Percentiles rank a stretch among this genome's conserved stretches.
Conservation (phyloP, 2,113 vertebrate genomes). For the Oreochromis spilurus region DNA sequence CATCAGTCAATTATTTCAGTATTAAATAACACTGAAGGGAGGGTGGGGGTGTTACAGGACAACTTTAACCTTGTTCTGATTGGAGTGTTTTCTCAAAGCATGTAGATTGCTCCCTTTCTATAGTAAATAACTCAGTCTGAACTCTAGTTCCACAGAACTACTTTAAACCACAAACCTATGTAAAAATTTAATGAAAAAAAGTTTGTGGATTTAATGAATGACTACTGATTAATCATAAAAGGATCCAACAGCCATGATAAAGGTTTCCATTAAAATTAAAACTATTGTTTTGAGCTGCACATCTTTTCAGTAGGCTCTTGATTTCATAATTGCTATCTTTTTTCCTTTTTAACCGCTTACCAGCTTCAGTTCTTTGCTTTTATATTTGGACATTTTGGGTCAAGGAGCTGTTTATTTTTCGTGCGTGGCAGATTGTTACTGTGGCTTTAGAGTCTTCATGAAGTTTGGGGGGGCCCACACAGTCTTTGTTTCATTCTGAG, state of each 20-base stretch:
- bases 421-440: background rate
- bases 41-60: background rate
- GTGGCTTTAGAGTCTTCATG: background rate
- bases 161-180: background rate
- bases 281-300: background rate
- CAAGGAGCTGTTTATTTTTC: background rate
- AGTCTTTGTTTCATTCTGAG: background rate
- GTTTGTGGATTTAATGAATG: background rate
- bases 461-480: background rate
- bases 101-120: background rate
- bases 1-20: background rate
- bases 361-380: background rate
- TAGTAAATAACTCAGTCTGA: slow-evolving; percentile 8
- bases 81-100: background rate
- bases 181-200: background rate
- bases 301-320: background rate
- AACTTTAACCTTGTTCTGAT: background rate
- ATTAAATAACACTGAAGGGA: background rate
- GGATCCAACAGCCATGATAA: background rate
- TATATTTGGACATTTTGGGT: background rate
- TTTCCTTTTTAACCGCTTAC: background rate
- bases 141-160: background rate
- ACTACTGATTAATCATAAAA: background rate
- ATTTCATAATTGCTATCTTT: background rate
- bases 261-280: background rate